These are phyloP conservation scores for Ylistrum balloti DNA, from an alignment of 1,140 invertebrate species.

Conservation along the genomic window DNA sequence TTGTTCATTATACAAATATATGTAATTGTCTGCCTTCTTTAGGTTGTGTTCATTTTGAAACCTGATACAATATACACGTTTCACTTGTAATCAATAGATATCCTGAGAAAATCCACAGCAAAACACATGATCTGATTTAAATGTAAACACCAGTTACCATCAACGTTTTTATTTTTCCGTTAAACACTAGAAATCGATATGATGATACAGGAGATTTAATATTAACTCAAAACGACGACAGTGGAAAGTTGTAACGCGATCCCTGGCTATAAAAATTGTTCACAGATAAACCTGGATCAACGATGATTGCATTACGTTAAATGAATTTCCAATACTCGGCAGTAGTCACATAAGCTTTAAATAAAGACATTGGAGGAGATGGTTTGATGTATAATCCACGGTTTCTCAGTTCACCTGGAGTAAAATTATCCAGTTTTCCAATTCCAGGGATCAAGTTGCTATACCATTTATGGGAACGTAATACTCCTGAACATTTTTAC, in stretches of 20 bases:
- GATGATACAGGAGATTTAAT: neutral
- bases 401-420: no score
- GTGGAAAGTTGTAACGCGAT: neutral
- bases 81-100: neutral
- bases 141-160: neutral
- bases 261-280: neutral
- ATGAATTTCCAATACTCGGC: neutral
- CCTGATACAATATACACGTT: neutral
- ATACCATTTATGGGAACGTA: no score
- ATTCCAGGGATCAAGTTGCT: no score
- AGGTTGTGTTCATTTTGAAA: neutral
- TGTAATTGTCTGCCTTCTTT: neutral
- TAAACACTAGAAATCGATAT: neutral
- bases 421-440: no score
- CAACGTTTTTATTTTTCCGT: neutral
- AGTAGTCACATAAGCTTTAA: neutral
- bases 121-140: neutral
- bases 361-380: neutral
- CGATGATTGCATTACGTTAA: neutral
- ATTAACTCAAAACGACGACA: neutral
- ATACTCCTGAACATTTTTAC: no score
- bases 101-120: neutral
- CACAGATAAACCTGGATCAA: neutral
- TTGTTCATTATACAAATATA: neutral
- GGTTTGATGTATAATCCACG: no score